A percentile compares a stretch with the other conserved stretches of the same genome.
Conservation (phyloP, 2,113 vertebrate species). For the Mus musculus region GRCm39 chr4:22999001-22999500, state of each 20-base stretch:
- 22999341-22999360: neutral
- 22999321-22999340: constrained; percentile 59
- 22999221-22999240: constrained; percentile 67
- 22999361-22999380: constrained; percentile 18
- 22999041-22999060: constrained; percentile 61
- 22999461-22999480: neutral
- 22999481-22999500: neutral
- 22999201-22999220: constrained; percentile 54
- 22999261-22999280: constrained; percentile 77
- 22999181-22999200: constrained; percentile 64
- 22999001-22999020: constrained; percentile 70
- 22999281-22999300: constrained; percentile 70
- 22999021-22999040: constrained; percentile 56
- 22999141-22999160: constrained; percentile 70
- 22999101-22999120: constrained; percentile 78
- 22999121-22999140: constrained; percentile 77
- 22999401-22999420: neutral
- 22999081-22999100: constrained; percentile 76
- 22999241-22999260: constrained; percentile 72
- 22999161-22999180: constrained; percentile 75
- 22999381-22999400: neutral
- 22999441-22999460: neutral
- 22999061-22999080: constrained; percentile 12
- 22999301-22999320: constrained; percentile 37
- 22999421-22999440: neutral